A percentile compares a stretch with the other conserved stretches of the same genome.
These are phyloP conservation scores for Agrilus mali DNA, from an alignment of 2,888 invertebrate genomes.

Conservation along the genomic window DNA sequence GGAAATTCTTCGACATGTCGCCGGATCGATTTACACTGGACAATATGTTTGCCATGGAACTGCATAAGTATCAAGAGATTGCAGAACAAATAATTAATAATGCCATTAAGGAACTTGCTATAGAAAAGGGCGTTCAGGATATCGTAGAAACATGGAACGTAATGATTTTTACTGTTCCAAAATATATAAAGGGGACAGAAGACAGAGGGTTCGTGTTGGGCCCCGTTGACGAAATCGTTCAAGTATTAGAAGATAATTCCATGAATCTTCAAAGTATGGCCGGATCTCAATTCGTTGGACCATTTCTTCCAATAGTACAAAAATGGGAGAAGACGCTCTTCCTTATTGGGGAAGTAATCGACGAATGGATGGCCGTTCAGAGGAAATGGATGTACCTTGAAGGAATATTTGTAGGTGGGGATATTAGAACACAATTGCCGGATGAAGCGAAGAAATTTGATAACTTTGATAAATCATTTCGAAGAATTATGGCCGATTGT, in stretches of 20 bases:
- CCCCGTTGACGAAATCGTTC: conserved; percentile 69
- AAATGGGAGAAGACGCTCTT: conserved; percentile 76
- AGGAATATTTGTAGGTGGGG: conserved; percentile 83
- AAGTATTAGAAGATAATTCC: conserved; percentile 75
- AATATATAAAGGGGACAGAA: conserved; percentile 58
- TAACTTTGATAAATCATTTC: conserved; percentile 69
- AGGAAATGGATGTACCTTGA: conserved; percentile 87
- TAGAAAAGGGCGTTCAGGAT: conserved; percentile 77
- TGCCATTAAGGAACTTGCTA: conserved; percentile 82
- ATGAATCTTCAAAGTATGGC: conserved; percentile 88
- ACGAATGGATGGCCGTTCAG: conserved; percentile 78
- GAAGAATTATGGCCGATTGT: conserved; percentile 75
- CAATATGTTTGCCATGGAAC: conserved; percentile 87
- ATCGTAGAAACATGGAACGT: conserved; percentile 63
- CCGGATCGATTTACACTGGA: conserved; percentile 81
- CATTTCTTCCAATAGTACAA: conserved; percentile 70
- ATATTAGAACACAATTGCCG: conserved; percentile 74
- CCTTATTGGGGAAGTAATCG: conserved; percentile 72
- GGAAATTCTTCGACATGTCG: conserved; percentile 73
- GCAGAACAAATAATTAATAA: conserved; percentile 78
- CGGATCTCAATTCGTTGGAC: conserved; percentile 81
- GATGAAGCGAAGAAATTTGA: conserved; percentile 87
- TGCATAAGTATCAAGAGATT: conserved; percentile 73
- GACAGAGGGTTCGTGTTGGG: conserved; percentile 74
- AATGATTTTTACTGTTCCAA: conserved; percentile 49